phyloP scores from a whole-genome alignment of 2,888 invertebrate genomes.

The Acronicta alni region DNA sequence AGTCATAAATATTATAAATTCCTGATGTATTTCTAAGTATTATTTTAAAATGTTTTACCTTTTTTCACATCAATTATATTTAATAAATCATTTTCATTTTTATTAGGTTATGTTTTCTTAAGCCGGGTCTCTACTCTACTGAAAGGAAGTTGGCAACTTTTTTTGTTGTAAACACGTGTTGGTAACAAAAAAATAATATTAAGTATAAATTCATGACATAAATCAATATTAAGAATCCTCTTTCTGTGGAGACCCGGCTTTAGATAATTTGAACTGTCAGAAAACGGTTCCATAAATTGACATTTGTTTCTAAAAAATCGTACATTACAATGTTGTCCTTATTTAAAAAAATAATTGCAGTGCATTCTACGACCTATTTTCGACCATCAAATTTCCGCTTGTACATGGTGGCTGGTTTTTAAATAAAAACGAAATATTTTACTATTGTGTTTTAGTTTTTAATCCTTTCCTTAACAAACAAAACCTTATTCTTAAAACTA shows the following conservation, averaged over 20 bases:
- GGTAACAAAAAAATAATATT: too few species aligned
- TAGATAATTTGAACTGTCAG: background rate
- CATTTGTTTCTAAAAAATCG: background rate
- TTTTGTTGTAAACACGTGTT: too few species aligned
- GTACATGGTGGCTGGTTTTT: slow-evolving; percentile 57
- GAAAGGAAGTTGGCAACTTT: too few species aligned
- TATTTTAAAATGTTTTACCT: background rate
- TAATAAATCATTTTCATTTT: background rate
- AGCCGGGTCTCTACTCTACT: too few species aligned
- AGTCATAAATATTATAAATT: background rate
- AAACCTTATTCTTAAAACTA: background rate
- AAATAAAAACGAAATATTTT: slow-evolving; percentile 53
- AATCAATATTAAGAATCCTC: too few species aligned
- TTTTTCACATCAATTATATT: background rate
- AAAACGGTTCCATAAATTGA: background rate
- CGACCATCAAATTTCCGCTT: slow-evolving; percentile 48
- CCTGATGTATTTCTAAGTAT: background rate
- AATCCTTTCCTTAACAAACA: background rate
- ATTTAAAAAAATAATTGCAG: slow-evolving; percentile 15
- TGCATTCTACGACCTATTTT: slow-evolving; percentile 33
- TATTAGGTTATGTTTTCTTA: too few species aligned
- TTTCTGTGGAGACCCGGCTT: too few species aligned
- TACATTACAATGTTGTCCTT: background rate
- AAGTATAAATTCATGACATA: too few species aligned
- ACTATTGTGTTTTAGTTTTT: slow-evolving; percentile 31